Percentiles rank a stretch among this genome's conserved stretches.
These are phyloP conservation scores for Geotrypetes seraphini DNA, from an alignment of 2,797 vertebrate species.

Conservation along the genomic window DNA sequence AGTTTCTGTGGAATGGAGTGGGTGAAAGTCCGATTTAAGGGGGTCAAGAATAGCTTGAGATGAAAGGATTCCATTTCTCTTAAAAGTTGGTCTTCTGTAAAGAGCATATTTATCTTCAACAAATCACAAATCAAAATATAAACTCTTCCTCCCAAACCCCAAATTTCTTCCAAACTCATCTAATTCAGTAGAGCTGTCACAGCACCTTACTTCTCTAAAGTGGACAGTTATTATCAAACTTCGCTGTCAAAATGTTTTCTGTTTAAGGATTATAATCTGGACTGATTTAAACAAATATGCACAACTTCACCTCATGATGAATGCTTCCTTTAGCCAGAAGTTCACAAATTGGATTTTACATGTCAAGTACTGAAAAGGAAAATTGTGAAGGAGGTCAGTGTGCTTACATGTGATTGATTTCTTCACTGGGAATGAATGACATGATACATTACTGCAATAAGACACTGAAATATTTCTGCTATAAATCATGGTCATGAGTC, in stretches of 20 bases:
- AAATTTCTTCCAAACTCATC: too few species aligned
- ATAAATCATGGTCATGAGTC: slow-evolving; percentile 50
- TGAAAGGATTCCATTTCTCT: too few species aligned
- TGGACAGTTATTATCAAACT: too few species aligned
- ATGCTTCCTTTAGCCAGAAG: slow-evolving; percentile 36
- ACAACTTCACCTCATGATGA: slow-evolving; percentile 38
- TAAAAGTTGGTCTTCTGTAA: too few species aligned
- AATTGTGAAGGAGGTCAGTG: slow-evolving; percentile 44
- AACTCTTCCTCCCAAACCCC: too few species aligned
- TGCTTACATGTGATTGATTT: slow-evolving; percentile 58
- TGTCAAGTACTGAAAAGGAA: slow-evolving; percentile 45
- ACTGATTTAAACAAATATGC: slow-evolving; percentile 47
- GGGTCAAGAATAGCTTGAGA: too few species aligned
- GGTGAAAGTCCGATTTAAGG: too few species aligned
- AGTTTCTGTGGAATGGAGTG: too few species aligned
- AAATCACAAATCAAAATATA: too few species aligned
- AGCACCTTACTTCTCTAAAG: too few species aligned
- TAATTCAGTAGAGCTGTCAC: too few species aligned
- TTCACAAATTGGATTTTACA: slow-evolving; percentile 50
- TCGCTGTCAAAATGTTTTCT: slow-evolving; percentile 19
- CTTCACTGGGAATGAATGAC: slow-evolving; percentile 46
- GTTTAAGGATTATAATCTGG: slow-evolving; percentile 23
- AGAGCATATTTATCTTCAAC: too few species aligned
- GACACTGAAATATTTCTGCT: slow-evolving; percentile 46
- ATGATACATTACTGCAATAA: slow-evolving; percentile 62